A percentile compares a stretch with the other conserved stretches of the same genome.
Conservation (phyloP, 2,888 invertebrate species). For the Philereme transversata region DNA sequence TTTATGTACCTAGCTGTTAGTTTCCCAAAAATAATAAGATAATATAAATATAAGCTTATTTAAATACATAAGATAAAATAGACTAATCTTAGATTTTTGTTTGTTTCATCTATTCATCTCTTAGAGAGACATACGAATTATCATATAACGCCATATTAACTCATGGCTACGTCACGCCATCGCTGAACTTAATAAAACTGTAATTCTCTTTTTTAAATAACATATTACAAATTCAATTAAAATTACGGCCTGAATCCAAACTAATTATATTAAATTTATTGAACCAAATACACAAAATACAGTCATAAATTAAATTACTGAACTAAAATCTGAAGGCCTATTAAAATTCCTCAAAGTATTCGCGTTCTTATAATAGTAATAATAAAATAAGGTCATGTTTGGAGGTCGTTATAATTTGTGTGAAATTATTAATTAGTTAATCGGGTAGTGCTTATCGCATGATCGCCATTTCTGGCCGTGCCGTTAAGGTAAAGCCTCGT, state of each 20-base stretch:
- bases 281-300: constrained; percentile 14
- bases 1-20: too few species aligned
- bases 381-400: constrained; percentile 23
- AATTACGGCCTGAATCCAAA: constrained; percentile 9
- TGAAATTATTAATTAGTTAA: constrained; percentile 76
- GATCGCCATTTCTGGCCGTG: constrained; percentile 41
- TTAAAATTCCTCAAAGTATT: constrained; percentile 22
- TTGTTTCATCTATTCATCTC: too few species aligned
- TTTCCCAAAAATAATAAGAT: too few species aligned
- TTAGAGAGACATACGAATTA: too few species aligned
- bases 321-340: constrained; percentile 18
- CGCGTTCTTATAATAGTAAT: constrained; percentile 15
- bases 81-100: too few species aligned
- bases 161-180: too few species aligned
- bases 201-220: too few species aligned
- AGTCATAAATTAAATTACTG: constrained; percentile 27
- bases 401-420: constrained; percentile 66
- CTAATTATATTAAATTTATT: constrained; percentile 23
- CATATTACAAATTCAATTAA: constrained; percentile 5
- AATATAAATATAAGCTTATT: too few species aligned
- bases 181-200: too few species aligned
- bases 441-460: constrained; percentile 58
- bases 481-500: constrained; percentile 1
- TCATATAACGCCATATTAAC: too few species aligned
- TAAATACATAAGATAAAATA: too few species aligned